Conservation (phyloP, 1,140 invertebrate genomes). For the Popillia japonica region DNA sequence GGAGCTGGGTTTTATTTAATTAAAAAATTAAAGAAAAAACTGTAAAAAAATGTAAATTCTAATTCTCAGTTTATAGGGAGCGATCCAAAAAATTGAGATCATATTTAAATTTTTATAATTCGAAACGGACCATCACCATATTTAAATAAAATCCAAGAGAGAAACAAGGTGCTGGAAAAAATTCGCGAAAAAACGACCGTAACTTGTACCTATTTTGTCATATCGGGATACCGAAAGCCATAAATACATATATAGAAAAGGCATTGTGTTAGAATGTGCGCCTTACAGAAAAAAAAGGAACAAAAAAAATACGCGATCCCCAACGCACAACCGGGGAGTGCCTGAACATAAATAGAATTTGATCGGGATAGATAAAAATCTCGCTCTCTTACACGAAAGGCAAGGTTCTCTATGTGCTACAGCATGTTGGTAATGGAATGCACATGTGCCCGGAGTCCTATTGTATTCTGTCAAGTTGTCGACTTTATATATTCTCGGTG, state of each 20-base stretch:
- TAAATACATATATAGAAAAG: conserved; percentile 16
- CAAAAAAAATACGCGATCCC: conserved; percentile 4
- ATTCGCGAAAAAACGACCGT: neutral
- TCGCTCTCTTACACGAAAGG: neutral
- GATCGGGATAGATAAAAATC: conserved; percentile 14
- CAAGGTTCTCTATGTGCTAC: neutral
- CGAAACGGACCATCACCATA: too few relatives aligned
- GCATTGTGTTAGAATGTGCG: neutral
- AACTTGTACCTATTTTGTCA: conserved; percentile 1
- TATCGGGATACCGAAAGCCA: neutral
- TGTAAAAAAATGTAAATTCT: neutral
- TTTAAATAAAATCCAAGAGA: neutral
- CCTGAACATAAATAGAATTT: conserved; percentile 15
- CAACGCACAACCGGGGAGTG: conserved; percentile 2
- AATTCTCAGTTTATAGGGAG: too few relatives aligned
- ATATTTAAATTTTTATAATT: too few relatives aligned
- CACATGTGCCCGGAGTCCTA: conserved; percentile 7
- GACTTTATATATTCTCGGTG: conserved; percentile 4
- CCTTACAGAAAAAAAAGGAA: neutral
- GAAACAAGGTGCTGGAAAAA: neutral
- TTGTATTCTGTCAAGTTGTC: conserved; percentile 6
- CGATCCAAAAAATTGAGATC: too few relatives aligned
- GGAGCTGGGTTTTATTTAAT: too few relatives aligned
- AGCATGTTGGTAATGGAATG: neutral
- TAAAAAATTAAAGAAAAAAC: neutral